Percentiles rank a stretch among this genome's conserved stretches.
Evolutionary conservation across 30 jellyfish, hydroid and myxozoan species (phyloP).

Genomic region (Euphysa ruthae): DNA sequence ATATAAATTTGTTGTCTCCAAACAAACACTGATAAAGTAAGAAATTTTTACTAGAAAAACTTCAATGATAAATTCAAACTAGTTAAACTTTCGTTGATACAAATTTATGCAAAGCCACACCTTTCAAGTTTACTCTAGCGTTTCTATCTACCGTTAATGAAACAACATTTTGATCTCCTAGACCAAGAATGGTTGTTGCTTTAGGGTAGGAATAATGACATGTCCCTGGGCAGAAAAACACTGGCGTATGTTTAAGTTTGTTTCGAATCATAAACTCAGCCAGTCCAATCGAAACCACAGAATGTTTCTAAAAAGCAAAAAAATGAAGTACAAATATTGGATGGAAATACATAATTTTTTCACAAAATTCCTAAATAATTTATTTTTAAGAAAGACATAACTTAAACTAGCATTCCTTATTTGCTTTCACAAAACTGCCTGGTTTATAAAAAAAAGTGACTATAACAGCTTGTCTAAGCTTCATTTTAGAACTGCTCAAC

Average conservation of each 20-base stretch:
- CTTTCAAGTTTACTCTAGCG: slow-evolving; percentile 29
- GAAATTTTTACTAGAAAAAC: no score
- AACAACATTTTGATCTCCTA: slow-evolving; percentile 29
- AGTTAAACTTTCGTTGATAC: no score
- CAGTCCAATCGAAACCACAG: slow-evolving; percentile 21
- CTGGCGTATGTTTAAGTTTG: slow-evolving; percentile 24
- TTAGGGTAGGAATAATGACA: slow-evolving; percentile 54
- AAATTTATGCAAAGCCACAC: neutral
- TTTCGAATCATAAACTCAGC: slow-evolving; percentile 15
- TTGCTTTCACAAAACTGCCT: no score
- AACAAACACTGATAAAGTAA: neutral
- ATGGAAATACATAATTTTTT: no score
- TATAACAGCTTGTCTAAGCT: no score
- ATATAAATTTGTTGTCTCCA: neutral
- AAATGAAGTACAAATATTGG: neutral
- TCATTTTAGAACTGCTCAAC: no score
- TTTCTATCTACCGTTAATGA: slow-evolving; percentile 28
- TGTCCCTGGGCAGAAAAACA: slow-evolving; percentile 36
- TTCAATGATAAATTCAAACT: no score
- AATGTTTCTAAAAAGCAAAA: slow-evolving; percentile 3
- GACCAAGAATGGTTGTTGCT: slow-evolving; percentile 46
- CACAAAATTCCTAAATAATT: no score
- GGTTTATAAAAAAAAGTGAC: no score
- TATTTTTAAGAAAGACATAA: no score
- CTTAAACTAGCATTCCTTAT: no score